phyloP scores from a whole-genome alignment of 2,113 vertebrate genomes.

The Dipodomys ordii region DNA sequence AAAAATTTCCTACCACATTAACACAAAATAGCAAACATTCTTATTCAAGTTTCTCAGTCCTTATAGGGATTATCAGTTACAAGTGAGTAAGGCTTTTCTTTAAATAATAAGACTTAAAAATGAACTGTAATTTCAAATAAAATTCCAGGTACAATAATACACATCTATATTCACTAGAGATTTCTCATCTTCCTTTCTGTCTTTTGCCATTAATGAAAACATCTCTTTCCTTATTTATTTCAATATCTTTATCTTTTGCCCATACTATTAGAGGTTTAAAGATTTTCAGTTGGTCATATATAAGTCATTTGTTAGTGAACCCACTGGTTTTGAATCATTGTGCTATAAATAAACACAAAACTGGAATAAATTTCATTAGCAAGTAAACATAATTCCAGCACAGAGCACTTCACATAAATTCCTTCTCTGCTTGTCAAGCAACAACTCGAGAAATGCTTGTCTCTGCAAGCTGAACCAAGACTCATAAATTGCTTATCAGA shows the following conservation, averaged over 20 bases:
- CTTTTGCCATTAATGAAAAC: constrained; percentile 43
- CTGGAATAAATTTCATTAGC: constrained; percentile 75
- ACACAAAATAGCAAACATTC: constrained; percentile 38
- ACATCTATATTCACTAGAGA: not conserved
- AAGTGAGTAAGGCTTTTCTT: constrained; percentile 59
- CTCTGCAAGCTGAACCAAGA: constrained; percentile 37
- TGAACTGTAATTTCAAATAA: constrained; percentile 64
- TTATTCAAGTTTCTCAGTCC: constrained; percentile 11
- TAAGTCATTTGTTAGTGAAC: constrained; percentile 57
- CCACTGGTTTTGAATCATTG: constrained; percentile 49
- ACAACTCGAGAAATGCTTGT: constrained; percentile 58
- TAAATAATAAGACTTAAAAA: constrained; percentile 61
- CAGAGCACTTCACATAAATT: constrained; percentile 62
- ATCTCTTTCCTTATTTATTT: constrained; percentile 48
- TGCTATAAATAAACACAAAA: constrained; percentile 75
- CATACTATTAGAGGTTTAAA: constrained; percentile 52
- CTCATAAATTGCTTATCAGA: constrained; percentile 46
- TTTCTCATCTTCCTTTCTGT: constrained; percentile 16
- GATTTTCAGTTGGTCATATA: constrained; percentile 67
- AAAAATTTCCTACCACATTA: not conserved
- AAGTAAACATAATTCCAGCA: constrained; percentile 69
- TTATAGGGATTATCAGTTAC: constrained; percentile 42
- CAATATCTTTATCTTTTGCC: constrained; percentile 2
- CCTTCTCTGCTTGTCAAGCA: constrained; percentile 62
- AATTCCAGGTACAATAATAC: constrained; percentile 11